A percentile compares a stretch with the other conserved stretches of the same genome.
phyloP scores from a whole-genome alignment of 2,888 invertebrate species.

The Unio pictorum region DNA sequence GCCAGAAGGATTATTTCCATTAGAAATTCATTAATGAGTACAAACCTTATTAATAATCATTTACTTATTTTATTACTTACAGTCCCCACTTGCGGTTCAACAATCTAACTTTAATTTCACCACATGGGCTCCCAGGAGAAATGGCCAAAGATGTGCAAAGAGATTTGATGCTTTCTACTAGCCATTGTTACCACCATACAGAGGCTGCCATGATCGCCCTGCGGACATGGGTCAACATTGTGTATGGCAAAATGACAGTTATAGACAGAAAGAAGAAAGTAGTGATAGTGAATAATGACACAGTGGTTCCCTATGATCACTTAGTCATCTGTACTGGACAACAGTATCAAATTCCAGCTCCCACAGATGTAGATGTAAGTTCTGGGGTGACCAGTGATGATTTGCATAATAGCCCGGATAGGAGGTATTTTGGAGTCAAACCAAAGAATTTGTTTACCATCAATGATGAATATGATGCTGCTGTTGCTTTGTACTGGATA shows the following conservation, averaged over 20 bases:
- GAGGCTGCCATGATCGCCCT: slow-evolving; percentile 76
- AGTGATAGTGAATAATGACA: slow-evolving; percentile 63
- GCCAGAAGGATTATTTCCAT: too few species aligned
- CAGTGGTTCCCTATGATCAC: slow-evolving; percentile 69
- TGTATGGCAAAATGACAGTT: slow-evolving; percentile 72
- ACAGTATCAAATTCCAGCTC: slow-evolving; percentile 67
- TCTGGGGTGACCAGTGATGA: slow-evolving; percentile 44
- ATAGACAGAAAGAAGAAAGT: slow-evolving; percentile 68
- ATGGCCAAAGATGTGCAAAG: slow-evolving; percentile 58
- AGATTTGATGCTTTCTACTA: slow-evolving; percentile 56
- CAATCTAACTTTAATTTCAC: slow-evolving; percentile 81
- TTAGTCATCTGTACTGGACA: slow-evolving; percentile 68
- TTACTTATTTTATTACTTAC: slow-evolving; percentile 15
- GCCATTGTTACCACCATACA: slow-evolving; percentile 63
- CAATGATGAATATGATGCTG: slow-evolving; percentile 69
- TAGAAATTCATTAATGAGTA: too few species aligned
- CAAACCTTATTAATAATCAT: neutral
- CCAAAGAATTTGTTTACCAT: slow-evolving; percentile 67
- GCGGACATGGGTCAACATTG: slow-evolving; percentile 79
- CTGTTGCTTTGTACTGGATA: slow-evolving; percentile 61
- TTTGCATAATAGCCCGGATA: slow-evolving; percentile 51
- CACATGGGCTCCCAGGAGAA: slow-evolving; percentile 77
- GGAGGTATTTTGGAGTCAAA: slow-evolving; percentile 42
- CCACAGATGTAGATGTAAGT: slow-evolving; percentile 58
- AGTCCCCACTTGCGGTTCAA: slow-evolving; percentile 78